A percentile compares a stretch with the other conserved stretches of the same genome.
These are phyloP conservation scores for Ophraella communa DNA, from an alignment of 2,888 invertebrate species.

Conservation along the genomic window DNA sequence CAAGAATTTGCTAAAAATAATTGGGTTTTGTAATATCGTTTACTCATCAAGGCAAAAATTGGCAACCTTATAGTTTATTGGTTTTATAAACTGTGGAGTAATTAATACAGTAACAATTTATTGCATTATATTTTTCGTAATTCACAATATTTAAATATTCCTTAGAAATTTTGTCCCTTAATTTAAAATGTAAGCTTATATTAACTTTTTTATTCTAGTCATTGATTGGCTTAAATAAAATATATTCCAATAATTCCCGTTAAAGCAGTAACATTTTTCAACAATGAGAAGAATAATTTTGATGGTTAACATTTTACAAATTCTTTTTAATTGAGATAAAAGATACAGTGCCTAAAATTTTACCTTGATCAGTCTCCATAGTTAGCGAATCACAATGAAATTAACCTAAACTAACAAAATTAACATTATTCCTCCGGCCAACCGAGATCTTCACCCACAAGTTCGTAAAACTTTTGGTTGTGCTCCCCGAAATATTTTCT, in stretches of 20 bases:
- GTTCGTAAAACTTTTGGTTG: slow-evolving; percentile 90
- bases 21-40: not conserved
- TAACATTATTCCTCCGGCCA: slow-evolving; percentile 85
- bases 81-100: not conserved
- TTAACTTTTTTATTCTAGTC: too few relatives aligned
- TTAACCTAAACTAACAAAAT: slow-evolving; percentile 28
- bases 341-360: not conserved
- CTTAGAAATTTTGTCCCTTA: too few relatives aligned
- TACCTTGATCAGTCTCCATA: slow-evolving; percentile 1
- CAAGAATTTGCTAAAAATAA: slow-evolving; percentile 19
- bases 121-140: too few relatives aligned
- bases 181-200: too few relatives aligned
- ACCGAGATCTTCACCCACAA: slow-evolving; percentile 90
- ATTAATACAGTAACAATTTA: too few relatives aligned
- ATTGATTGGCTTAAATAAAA: too few relatives aligned
- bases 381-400: slow-evolving; percentile 3
- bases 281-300: too few relatives aligned
- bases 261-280: too few relatives aligned
- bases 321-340: not conserved
- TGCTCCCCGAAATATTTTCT: slow-evolving; percentile 88
- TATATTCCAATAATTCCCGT: too few relatives aligned
- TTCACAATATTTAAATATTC: too few relatives aligned
- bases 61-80: not conserved
- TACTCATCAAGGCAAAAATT: not conserved
- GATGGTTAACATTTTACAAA: too few relatives aligned